Base-by-base conservation (phyloP, 2,888 invertebrate genomes). In the Drosophila subquinaria region DNA sequence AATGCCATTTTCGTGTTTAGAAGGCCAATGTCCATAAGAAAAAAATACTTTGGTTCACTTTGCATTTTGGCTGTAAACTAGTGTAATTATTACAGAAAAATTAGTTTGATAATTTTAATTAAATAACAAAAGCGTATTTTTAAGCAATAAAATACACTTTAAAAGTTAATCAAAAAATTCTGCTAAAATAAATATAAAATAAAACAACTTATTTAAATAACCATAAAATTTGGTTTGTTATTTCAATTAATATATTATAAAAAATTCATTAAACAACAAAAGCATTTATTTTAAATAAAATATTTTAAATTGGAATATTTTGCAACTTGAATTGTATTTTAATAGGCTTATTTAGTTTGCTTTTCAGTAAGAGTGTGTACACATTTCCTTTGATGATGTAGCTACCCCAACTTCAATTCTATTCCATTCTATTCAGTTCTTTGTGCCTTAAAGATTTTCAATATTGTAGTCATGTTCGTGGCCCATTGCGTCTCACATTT, bases 401-500 rank as follows among this genome's bases (percentile, higher is more conserved):
- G 17, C 55, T 15, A 11, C 42, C 30, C 30, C 36, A 11, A 4
- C 20, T 9, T 27, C 6, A 4, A 47, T 36, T 30, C 30, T 30
- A 30, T 30, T 30, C 30, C 1, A 27, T 30, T 30, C 43, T 23
- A 43, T 36, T 8, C 30, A 17, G 52, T 23, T 23, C 47, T 42
- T 56, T 64, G 56, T 52, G 9, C 20, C 45, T 3, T 20, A 60
- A 60, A 30, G 63, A 67, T 52, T 71, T 75, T 60, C 76, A 75
- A 75, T 70, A 75, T 70, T 71, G 60, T 51, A 40, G 45, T 62
- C 65, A 45, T 27, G 15, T 48, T 17, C 13, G 10, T 43, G 42
- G 27, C 50, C 62, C 70, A 63, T 70, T 60, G 60, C 51, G 60
- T 40, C 4, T 59, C 17, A n/a, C n/a, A 52, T 76, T 79, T 81